Conservation (phyloP, 2,113 vertebrate genomes). For the Gallinago undulata region DNA sequence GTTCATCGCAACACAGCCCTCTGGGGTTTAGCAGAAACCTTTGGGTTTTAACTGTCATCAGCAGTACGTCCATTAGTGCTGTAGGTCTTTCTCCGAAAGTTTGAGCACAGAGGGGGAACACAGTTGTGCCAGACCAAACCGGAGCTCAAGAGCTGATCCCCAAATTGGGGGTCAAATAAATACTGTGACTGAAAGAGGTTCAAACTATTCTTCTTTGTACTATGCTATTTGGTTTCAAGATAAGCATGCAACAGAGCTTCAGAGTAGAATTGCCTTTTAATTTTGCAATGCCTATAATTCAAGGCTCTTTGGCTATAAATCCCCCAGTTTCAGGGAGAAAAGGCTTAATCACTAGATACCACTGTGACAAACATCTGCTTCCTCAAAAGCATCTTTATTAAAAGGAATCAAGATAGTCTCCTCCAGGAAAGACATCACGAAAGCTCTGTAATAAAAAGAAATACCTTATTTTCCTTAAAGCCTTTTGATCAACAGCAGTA, state of each 20-base stretch:
- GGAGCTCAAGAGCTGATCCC: background rate
- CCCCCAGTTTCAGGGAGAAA: background rate
- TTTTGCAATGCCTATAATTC: slow-evolving; percentile 10
- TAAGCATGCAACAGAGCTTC: background rate
- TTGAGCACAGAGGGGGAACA: background rate
- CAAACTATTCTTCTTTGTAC: background rate
- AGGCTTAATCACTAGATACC: background rate
- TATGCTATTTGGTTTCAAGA: background rate
- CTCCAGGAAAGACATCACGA: background rate
- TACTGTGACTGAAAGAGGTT: background rate
- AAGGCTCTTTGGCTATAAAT: slow-evolving; percentile 5
- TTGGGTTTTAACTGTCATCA: background rate
- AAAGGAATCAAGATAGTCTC: background rate
- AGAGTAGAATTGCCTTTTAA: background rate
- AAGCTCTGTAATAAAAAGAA: slow-evolving; percentile 4
- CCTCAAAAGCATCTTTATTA: slow-evolving; percentile 26
- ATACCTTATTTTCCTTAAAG: background rate
- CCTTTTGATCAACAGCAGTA: background rate
- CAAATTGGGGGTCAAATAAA: background rate
- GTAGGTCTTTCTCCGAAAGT: background rate
- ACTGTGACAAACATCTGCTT: slow-evolving; percentile 34
- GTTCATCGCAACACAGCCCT: accelerated
- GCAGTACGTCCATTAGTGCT: background rate
- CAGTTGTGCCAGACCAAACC: background rate
- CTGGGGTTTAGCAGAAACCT: background rate